phyloP scores from a whole-genome alignment of 2,888 invertebrate species.

The Drosophila kambysellisi region DNA sequence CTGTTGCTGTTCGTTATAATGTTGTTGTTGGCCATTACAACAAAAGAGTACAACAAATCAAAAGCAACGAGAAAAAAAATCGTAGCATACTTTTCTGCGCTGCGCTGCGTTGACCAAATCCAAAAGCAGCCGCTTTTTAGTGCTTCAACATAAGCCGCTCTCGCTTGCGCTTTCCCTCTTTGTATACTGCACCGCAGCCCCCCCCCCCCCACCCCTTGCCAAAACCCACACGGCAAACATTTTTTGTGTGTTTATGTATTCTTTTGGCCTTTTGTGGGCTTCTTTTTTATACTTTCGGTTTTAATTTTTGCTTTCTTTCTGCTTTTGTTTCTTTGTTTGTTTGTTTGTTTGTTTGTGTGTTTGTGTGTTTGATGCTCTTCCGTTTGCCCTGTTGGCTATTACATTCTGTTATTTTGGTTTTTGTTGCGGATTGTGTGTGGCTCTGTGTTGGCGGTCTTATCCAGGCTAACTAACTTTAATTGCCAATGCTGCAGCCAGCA shows the following conservation, averaged over 20 bases:
- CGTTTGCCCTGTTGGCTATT: conserved; percentile 18
- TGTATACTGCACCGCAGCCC: neutral
- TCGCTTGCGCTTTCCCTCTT: neutral
- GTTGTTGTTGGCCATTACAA: conserved; percentile 22
- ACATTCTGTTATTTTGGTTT: conserved; percentile 14
- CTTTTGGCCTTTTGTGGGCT: conserved; percentile 16
- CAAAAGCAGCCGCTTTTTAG: conserved; percentile 24
- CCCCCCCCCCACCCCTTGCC: too few relatives aligned
- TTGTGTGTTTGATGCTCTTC: conserved; percentile 23
- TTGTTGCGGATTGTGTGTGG: conserved; percentile 1
- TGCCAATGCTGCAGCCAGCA: conserved; percentile 26
- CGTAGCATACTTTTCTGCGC: conserved; percentile 56
- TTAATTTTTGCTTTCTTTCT: neutral
- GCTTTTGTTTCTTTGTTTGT: neutral
- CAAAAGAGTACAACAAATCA: conserved; percentile 7
- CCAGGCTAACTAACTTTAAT: conserved; percentile 27
- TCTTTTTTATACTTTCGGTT: neutral
- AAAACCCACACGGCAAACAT: neutral
- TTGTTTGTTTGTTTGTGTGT: neutral
- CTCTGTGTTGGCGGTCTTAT: neutral
- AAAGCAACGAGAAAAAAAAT: conserved; percentile 19
- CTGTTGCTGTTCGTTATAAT: conserved; percentile 9
- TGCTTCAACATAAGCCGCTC: conserved; percentile 15
- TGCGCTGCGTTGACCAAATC: conserved; percentile 48
- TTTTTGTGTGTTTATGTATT: conserved; percentile 38